These are phyloP conservation scores for Lanistes nyassanus DNA, from an alignment of 1,140 invertebrate genomes.

Conservation along the genomic window DNA sequence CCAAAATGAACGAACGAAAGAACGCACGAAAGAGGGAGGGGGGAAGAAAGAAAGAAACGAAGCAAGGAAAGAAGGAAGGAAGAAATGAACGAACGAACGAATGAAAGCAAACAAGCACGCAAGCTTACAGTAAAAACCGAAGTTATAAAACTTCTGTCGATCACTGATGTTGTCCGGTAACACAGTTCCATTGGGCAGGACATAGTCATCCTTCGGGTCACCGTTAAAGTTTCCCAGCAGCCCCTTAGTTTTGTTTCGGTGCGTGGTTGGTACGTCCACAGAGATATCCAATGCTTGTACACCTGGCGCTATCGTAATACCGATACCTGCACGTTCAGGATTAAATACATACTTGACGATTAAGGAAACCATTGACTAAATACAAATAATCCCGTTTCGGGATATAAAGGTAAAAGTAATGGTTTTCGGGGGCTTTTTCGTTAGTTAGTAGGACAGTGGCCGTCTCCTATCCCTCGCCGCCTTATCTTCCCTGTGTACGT, in stretches of 20 bases:
- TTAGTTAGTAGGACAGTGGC: too few species aligned
- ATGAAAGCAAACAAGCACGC: neutral
- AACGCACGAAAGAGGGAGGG: neutral
- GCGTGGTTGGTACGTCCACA: constrained; percentile 20
- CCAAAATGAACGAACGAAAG: neutral
- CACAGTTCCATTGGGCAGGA: constrained; percentile 35
- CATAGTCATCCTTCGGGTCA: constrained; percentile 39
- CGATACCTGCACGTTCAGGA: constrained; percentile 27
- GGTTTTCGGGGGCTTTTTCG: too few species aligned
- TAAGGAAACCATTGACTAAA: neutral
- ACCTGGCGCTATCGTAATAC: constrained; percentile 26
- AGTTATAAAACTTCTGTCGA: constrained; percentile 37
- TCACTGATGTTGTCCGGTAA: constrained; percentile 30
- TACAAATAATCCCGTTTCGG: too few species aligned
- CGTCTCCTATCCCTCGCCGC: too few species aligned
- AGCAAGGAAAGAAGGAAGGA: neutral
- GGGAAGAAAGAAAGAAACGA: neutral
- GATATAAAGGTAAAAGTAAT: too few species aligned
- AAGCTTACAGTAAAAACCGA: constrained; percentile 35
- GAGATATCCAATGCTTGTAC: constrained; percentile 30
- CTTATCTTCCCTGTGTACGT: too few species aligned
- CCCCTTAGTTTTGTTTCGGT: constrained; percentile 36
- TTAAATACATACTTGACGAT: constrained; percentile 2
- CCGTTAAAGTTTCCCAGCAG: constrained; percentile 47
- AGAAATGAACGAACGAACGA: neutral